Conservation (phyloP, 2,888 invertebrate species). For the Rhingia rostrata region DNA sequence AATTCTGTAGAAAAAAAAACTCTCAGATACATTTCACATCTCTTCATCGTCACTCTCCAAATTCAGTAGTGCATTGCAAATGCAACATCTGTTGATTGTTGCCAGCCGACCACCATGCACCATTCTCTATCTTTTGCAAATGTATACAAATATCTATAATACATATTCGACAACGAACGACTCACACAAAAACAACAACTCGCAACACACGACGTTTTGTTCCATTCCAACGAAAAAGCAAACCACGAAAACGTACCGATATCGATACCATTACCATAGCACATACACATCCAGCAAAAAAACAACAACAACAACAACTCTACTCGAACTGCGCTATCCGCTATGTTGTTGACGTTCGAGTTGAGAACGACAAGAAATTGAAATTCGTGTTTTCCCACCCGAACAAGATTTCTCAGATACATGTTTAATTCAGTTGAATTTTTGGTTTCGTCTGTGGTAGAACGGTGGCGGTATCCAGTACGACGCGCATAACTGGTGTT, state of each 20-base stretch:
- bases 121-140: background rate
- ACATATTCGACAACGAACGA: too few relatives aligned
- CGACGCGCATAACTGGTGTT: slow-evolving; percentile 30
- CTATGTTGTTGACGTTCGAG: background rate
- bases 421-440: slow-evolving; percentile 70
- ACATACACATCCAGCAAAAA: background rate
- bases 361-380: slow-evolving; percentile 67
- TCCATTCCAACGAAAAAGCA: slow-evolving; percentile 12
- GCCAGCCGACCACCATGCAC: background rate
- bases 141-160: background rate
- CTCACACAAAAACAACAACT: background rate
- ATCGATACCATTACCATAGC: too few relatives aligned
- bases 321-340: slow-evolving; percentile 49
- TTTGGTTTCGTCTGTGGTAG: slow-evolving; percentile 60
- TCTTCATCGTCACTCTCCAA: background rate
- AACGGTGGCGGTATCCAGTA: slow-evolving; percentile 13
- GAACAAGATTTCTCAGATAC: slow-evolving; percentile 65
- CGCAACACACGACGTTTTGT: background rate
- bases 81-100: slow-evolving; percentile 33
- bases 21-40: too few relatives aligned
- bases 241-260: slow-evolving; percentile 5
- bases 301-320: slow-evolving; percentile 14
- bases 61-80: background rate
- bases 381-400: slow-evolving; percentile 72
- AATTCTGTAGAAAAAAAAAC: background rate